Conservation (phyloP, 2,113 vertebrate species). For the Myanophis thanlyinensis region DNA sequence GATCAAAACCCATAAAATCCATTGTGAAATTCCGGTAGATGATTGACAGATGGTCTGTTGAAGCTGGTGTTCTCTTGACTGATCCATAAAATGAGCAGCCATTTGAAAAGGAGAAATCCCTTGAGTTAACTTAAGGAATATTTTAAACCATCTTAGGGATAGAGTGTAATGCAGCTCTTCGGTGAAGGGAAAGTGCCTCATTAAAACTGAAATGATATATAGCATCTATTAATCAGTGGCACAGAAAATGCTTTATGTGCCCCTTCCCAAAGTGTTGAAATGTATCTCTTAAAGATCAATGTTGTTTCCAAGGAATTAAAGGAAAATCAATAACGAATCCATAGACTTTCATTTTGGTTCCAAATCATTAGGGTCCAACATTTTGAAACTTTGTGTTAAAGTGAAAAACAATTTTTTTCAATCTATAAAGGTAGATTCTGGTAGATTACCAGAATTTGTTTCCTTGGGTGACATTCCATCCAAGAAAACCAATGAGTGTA, state of each 20-base stretch:
- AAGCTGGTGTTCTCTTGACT: neutral
- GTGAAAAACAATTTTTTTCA: conserved; percentile 8
- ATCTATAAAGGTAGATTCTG: neutral
- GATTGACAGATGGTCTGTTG: neutral
- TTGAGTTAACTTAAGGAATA: neutral
- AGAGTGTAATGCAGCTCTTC: conserved; percentile 44
- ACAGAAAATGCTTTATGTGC: conserved; percentile 60
- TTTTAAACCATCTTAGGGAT: neutral
- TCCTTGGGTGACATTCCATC: neutral
- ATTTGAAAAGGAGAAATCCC: conserved; percentile 38
- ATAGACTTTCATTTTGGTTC: conserved; percentile 66
- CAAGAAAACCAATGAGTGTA: neutral
- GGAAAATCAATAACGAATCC: conserved; percentile 71
- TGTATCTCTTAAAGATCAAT: conserved; percentile 72
- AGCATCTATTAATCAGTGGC: conserved; percentile 68
- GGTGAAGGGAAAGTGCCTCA: conserved; percentile 60
- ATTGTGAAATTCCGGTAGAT: too few relatives aligned
- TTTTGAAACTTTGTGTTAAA: conserved; percentile 53
- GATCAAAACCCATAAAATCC: neutral
- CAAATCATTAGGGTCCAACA: conserved; percentile 66
- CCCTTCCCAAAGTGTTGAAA: conserved; percentile 54
- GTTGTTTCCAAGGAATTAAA: conserved; percentile 76
- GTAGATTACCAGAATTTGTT: neutral
- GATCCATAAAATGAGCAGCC: conserved; percentile 28
- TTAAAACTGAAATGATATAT: conserved; percentile 72